Base-by-base conservation (phyloP, 2,888 invertebrate species). In the Prosopocoilus inquinatus region DNA sequence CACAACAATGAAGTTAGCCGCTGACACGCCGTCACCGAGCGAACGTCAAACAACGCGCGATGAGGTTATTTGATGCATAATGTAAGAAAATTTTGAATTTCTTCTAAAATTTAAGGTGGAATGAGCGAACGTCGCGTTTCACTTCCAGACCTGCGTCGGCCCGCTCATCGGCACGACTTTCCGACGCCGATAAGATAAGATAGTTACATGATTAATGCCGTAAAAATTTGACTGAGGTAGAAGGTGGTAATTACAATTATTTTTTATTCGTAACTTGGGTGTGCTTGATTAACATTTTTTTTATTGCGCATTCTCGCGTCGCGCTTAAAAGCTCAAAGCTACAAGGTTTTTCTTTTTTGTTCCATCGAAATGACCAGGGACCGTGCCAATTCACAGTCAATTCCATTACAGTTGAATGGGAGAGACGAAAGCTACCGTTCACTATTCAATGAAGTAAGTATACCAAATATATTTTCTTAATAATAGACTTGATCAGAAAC, bases 1-100 rank as follows among this genome's bases (percentile, higher is more conserved):
- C 50, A 60, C 60, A 54, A 60, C 58, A 58, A 58, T 58, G 48
- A 60, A 50, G 58, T 60, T 57, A 28, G 57, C 15, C 15, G 36
- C 33, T 28, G 4, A 33, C 15, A 28, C 28, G 33, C 48, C 9
- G 15, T 38, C 34, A 38, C 11, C 38, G 12, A 50, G 5, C 7
- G 7, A 28, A 28, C 20, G 20, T 28, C 20, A 28, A 28, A 28
- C 20, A 28, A 28, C 4, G 7, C 20, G 20, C 20, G 7, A 28
- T 28, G 20, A 28, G 20, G 20, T 28, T 28, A 28, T 28, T 28
- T 28, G 20, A 3, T 7, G 20, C 20, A 28, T 28, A 28, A 28
- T 28, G 20, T 28, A 28, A 28, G 20, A 28, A 28, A 28, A 28
- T 28, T 28, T 28, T 28, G 20, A 28, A 7, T 28, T 28, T 28